A percentile compares a stretch with the other conserved stretches of the same genome.
phyloP scores from a whole-genome alignment of 2,888 invertebrate species.

The Bombylius discolor region DNA sequence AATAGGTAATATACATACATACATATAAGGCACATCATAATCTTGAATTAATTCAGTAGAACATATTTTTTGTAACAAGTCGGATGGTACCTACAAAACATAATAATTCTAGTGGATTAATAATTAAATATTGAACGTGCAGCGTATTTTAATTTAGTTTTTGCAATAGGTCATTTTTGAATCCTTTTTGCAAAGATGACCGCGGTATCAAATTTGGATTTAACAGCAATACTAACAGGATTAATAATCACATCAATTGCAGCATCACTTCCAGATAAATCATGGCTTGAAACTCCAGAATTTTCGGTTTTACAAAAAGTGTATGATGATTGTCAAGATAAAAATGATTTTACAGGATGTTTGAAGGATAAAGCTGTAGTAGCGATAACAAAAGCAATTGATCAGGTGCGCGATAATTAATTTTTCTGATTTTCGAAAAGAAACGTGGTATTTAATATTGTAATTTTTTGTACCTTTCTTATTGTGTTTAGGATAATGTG shows the following conservation, averaged over 20 bases:
- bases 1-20: too few relatives aligned
- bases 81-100: too few relatives aligned
- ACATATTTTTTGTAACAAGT: too few relatives aligned
- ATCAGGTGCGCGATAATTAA: conserved; percentile 35
- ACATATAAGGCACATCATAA: too few relatives aligned
- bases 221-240: conserved; percentile 3
- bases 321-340: conserved; percentile 49
- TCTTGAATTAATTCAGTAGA: too few relatives aligned
- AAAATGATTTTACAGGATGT: conserved; percentile 46
- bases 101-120: too few relatives aligned
- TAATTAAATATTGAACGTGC: too few relatives aligned
- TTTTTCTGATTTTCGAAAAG: too few relatives aligned
- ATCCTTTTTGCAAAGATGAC: background rate
- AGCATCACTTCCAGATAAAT: conserved; percentile 6
- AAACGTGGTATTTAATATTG: too few relatives aligned
- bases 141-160: too few relatives aligned
- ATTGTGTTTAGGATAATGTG: conserved; percentile 40
- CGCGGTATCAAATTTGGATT: conserved; percentile 1
- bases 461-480: too few relatives aligned
- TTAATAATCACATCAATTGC: conserved; percentile 10
- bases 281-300: conserved; percentile 43
- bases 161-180: too few relatives aligned
- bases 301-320: conserved; percentile 45
- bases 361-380: conserved; percentile 48
- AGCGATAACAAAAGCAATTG: conserved; percentile 45